Evolutionary conservation across 2,113 vertebrate species (phyloP).

Genomic region (Tor tambroides): DNA sequence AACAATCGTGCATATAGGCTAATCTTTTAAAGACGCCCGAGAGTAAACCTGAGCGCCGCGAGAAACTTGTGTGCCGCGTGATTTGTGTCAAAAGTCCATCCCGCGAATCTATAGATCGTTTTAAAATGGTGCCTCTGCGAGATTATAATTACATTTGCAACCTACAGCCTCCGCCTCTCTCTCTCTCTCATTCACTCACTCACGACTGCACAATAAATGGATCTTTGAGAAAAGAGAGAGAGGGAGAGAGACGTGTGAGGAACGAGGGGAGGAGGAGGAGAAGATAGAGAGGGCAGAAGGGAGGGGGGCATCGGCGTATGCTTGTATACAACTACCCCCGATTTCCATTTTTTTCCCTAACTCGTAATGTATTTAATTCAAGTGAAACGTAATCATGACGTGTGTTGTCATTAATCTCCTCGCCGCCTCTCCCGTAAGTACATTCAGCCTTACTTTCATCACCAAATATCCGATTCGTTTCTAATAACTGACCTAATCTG

Average conservation of each 20-base stretch:
- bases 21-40: background rate
- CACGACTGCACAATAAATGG: constrained; percentile 75
- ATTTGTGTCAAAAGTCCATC: constrained; percentile 22
- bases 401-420: constrained; percentile 85
- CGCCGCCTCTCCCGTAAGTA: constrained; percentile 86
- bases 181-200: constrained; percentile 60
- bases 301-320: constrained; percentile 80
- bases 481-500: constrained; percentile 50
- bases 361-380: constrained; percentile 88
- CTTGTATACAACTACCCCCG: constrained; percentile 79
- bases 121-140: constrained; percentile 79
- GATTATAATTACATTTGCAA: constrained; percentile 84
- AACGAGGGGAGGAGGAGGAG: constrained; percentile 66
- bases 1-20: background rate
- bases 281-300: constrained; percentile 68
- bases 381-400: constrained; percentile 87
- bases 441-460: constrained; percentile 81
- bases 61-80: background rate
- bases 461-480: constrained; percentile 69
- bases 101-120: constrained; percentile 67
- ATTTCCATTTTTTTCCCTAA: constrained; percentile 79
- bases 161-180: constrained; percentile 71
- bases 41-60: background rate
- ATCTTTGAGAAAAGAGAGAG: constrained; percentile 69
- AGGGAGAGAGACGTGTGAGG: constrained; percentile 68